phyloP scores from a whole-genome alignment of 2,797 vertebrate species.

The Catostomus latipinnis region DNA sequence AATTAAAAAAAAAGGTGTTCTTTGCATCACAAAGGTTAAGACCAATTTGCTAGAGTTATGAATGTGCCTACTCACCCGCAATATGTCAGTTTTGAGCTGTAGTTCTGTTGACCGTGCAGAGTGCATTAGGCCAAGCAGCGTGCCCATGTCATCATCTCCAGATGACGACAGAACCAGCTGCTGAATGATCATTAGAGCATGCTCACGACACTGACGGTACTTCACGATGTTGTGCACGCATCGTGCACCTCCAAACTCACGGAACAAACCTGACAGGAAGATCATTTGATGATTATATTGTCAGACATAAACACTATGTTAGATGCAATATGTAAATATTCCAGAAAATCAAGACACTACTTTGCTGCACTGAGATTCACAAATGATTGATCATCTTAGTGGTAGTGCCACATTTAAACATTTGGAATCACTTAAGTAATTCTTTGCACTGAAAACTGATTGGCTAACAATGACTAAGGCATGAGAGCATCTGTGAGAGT shows the following conservation, averaged over 20 bases:
- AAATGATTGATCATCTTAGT: slow-evolving; percentile 14
- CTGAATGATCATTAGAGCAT: slow-evolving; percentile 95
- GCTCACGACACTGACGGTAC: slow-evolving; percentile 94
- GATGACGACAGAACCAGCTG: slow-evolving; percentile 94
- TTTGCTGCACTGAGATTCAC: background rate
- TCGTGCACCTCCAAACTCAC: slow-evolving; percentile 95
- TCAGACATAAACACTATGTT: too few relatives aligned
- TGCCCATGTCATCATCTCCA: slow-evolving; percentile 98
- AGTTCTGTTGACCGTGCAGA: slow-evolving; percentile 91
- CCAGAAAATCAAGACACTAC: background rate
- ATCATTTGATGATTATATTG: background rate
- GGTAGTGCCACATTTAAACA: background rate
- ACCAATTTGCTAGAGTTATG: background rate
- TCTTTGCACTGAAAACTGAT: background rate
- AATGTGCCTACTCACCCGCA: slow-evolving; percentile 79
- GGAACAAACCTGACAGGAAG: slow-evolving; percentile 84
- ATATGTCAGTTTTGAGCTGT: slow-evolving; percentile 95
- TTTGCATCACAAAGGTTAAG: background rate
- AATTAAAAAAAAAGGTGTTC: background rate
- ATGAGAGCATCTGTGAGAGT: slow-evolving; percentile 10
- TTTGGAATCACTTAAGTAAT: background rate
- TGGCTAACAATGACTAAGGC: slow-evolving; percentile 6
- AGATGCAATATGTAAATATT: slow-evolving; percentile 7
- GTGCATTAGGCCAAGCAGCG: slow-evolving; percentile 96
- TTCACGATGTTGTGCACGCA: slow-evolving; percentile 98